Evolutionary conservation across 2,113 vertebrate species (phyloP).

Genomic region (Pachycephala philippinensis): DNA sequence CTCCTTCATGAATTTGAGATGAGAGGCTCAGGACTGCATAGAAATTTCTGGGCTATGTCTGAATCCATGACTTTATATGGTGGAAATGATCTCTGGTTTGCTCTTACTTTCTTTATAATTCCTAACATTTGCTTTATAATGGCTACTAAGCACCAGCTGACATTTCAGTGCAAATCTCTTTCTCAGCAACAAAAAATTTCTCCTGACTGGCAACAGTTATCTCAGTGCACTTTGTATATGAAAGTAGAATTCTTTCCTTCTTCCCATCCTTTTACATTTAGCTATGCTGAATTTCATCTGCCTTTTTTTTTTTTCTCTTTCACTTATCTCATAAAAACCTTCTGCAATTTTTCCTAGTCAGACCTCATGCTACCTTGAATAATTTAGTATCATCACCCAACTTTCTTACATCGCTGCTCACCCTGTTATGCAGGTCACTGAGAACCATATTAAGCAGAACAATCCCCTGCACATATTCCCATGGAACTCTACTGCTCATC

Average conservation of each 20-base stretch:
- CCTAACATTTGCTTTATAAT: neutral
- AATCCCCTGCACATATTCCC: neutral
- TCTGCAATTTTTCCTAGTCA: neutral
- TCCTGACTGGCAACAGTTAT: neutral
- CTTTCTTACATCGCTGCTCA: neutral
- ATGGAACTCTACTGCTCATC: neutral
- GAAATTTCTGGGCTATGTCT: neutral
- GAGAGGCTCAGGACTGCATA: neutral
- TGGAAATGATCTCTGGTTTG: neutral
- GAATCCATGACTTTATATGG: neutral
- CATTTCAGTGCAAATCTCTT: neutral
- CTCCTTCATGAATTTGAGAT: neutral
- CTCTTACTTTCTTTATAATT: neutral
- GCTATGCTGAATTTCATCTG: neutral
- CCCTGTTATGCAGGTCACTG: neutral
- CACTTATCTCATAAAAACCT: neutral
- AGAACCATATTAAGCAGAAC: neutral
- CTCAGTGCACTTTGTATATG: neutral
- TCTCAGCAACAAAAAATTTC: neutral
- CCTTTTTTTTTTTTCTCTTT: neutral
- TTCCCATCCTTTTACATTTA: neutral
- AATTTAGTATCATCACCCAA: neutral
- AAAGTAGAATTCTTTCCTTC: neutral
- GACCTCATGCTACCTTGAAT: neutral
- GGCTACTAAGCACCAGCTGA: neutral